Base-by-base conservation (phyloP, 2,797 vertebrate genomes). In the Enteromius radiatus region DNA sequence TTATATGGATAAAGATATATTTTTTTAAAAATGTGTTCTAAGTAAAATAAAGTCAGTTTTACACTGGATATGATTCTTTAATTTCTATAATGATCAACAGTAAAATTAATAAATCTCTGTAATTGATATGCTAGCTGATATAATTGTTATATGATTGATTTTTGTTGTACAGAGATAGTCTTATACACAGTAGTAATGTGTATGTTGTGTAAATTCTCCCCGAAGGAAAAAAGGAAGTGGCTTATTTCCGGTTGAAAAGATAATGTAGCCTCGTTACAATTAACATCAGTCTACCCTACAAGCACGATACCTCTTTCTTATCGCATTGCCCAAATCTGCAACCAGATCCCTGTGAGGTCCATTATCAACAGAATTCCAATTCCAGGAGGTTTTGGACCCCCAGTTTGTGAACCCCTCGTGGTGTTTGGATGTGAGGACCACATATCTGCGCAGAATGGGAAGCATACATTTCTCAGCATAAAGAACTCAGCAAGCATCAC, bases 391-490 rank as follows among this genome's bases (percentile, higher is more conserved):
- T 0, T 95, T 88, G 0, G 98, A 99, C 0, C 80, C 93, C 98
- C 98, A 99, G 92, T 97, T 99, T 26, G 97, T 97, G 82, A 97
- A 99, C n/a, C 98, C 98, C 88, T 99, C 98, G 0, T 99, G 98
- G 83, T 99, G 98, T 88, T 99, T 99, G 0, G 96, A 88, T 0
- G 97, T 99, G 70, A 99, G 91, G 31, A 99, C 97, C 9, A 99
- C 96, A 2, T 99, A 99, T 63, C 98, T 99, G 92, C 11, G 41
- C 45, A 43, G 7, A 0, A 54, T 12, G 28, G 23, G 4, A 69
- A 9, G 28, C 2, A 52, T 15, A 21, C 4, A 23, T 4, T 28
- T 28, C n/a, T n/a, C n/a, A n/a, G n/a, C n/a, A n/a, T n/a, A 28
- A 28, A 28, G 28, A 28, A 28, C 28, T 28, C 28, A 1, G 28